A percentile compares a stretch with the other conserved stretches of the same genome.
These are phyloP conservation scores for Nesoenas mayeri DNA, from an alignment of 2,113 vertebrate genomes.

Conservation along the genomic window DNA sequence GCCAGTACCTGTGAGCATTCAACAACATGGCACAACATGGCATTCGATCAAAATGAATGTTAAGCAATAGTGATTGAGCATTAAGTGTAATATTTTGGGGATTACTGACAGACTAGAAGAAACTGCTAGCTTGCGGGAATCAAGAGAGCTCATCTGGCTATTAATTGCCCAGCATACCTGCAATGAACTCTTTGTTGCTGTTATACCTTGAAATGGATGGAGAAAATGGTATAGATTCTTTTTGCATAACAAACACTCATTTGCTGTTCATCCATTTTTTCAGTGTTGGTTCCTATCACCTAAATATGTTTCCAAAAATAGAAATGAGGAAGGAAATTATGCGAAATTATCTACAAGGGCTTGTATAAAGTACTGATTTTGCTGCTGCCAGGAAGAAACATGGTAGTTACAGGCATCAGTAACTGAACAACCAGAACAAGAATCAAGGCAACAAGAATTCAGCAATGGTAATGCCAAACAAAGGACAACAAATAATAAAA, in stretches of 20 bases:
- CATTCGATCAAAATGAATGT: neutral
- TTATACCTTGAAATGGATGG: neutral
- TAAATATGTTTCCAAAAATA: conserved; percentile 5
- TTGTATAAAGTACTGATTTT: neutral
- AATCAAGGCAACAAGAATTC: neutral
- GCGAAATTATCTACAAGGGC: neutral
- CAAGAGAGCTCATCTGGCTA: neutral
- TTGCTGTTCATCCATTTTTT: neutral
- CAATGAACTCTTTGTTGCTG: neutral
- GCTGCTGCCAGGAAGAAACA: neutral
- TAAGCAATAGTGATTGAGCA: neutral
- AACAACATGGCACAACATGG: neutral
- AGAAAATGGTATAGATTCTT: neutral
- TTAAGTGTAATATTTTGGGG: neutral
- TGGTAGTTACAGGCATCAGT: neutral
- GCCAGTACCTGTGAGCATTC: neutral
- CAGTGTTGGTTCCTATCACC: neutral
- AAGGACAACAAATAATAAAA: neutral
- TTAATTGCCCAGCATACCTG: neutral
- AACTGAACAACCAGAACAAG: neutral
- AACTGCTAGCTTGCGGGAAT: neutral
- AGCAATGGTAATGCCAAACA: neutral
- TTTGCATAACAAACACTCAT: neutral
- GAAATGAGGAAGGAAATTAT: conserved; percentile 1
- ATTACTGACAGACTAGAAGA: neutral